Evolutionary conservation across 2,888 invertebrate species (phyloP).

Genomic region (Unio delphinus): DNA sequence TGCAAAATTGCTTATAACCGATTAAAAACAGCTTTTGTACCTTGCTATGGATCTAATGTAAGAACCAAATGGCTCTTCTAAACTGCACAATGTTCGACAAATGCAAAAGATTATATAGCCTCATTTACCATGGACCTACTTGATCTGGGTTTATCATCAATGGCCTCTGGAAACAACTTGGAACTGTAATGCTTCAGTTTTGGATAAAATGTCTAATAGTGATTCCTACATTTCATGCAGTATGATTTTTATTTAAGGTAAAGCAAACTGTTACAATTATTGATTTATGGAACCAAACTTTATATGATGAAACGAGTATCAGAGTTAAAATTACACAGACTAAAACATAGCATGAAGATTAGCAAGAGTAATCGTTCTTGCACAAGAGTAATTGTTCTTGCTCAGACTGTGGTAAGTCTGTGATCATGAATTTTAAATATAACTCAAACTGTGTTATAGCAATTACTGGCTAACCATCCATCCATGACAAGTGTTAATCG

Average conservation of each 20-base stretch:
- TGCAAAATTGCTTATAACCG: not conserved
- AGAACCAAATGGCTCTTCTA: not conserved
- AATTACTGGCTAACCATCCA: not conserved
- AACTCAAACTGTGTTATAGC: not conserved
- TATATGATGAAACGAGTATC: not conserved
- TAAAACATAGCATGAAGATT: not conserved
- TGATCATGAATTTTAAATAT: not conserved
- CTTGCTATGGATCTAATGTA: not conserved
- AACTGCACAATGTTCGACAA: not conserved
- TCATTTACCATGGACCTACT: not conserved
- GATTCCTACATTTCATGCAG: not conserved
- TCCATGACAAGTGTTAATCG: not conserved
- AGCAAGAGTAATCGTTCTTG: not conserved
- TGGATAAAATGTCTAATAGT: not conserved
- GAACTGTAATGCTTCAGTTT: not conserved
- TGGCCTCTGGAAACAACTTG: not conserved
- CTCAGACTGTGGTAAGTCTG: not conserved
- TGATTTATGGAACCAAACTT: not conserved
- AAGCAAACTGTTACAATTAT: not conserved
- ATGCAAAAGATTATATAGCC: slow-evolving; percentile 1
- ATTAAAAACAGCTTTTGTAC: not conserved
- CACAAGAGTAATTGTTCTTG: not conserved
- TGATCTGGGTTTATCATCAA: not conserved
- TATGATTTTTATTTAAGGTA: not conserved
- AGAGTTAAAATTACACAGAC: not conserved